Conservation (phyloP, 2,113 vertebrate genomes). For the Cyanoramphus novaezelandiae region DNA sequence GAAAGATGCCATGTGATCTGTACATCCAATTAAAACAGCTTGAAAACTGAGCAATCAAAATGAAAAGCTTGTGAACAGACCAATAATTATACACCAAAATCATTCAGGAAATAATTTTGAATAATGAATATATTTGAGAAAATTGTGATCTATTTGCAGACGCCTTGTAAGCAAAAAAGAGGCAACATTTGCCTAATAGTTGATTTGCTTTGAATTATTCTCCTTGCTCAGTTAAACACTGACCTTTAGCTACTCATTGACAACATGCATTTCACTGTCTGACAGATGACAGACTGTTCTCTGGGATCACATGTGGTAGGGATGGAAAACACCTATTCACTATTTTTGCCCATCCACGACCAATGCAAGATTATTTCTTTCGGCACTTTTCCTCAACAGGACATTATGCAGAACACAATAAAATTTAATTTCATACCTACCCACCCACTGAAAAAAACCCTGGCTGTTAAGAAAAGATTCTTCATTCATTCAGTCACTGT, state of each 20-base stretch:
- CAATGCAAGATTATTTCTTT: background rate
- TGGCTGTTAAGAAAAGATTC: background rate
- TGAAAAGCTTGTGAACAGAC: slow-evolving; percentile 44
- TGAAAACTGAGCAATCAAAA: slow-evolving; percentile 20
- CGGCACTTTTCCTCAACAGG: background rate
- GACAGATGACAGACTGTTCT: slow-evolving; percentile 18
- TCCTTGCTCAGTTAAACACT: slow-evolving; percentile 56
- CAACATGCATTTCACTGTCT: slow-evolving; percentile 24
- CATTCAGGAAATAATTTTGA: slow-evolving; percentile 64
- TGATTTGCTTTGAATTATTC: slow-evolving; percentile 63
- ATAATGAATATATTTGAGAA: slow-evolving; percentile 62
- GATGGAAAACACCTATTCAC: background rate
- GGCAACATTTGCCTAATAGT: slow-evolving; percentile 49
- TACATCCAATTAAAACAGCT: background rate
- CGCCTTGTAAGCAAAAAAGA: slow-evolving; percentile 52
- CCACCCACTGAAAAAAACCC: background rate
- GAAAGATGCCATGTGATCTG: background rate
- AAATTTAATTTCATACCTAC: background rate
- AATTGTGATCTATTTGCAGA: slow-evolving; percentile 63
- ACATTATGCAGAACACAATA: background rate
- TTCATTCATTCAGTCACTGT: background rate
- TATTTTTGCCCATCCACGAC: background rate
- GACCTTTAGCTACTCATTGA: slow-evolving; percentile 60
- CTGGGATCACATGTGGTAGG: background rate
- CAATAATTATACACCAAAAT: slow-evolving; percentile 54